Evolutionary conservation across 2,797 vertebrate genomes (phyloP).

Genomic region (Cetoscarus ocellatus): DNA sequence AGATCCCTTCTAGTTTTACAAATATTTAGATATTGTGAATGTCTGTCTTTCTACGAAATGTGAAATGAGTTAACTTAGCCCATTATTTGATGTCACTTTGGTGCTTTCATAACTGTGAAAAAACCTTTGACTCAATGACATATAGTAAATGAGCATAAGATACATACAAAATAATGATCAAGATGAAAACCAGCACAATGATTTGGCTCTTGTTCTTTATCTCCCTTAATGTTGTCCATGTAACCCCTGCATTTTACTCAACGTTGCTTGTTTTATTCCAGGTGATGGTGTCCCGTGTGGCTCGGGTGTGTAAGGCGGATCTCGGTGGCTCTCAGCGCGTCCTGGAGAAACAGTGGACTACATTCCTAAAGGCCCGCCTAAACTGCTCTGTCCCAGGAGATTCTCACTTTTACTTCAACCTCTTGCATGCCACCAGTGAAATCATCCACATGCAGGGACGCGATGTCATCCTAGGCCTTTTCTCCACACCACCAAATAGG

Average conservation of each 20-base stretch:
- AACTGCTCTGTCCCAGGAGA: slow-evolving; percentile 98
- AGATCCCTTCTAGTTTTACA: too few relatives aligned
- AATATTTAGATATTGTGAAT: too few relatives aligned
- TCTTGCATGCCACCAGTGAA: slow-evolving; percentile 92
- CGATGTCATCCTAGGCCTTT: slow-evolving; percentile 92
- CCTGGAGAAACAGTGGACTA: slow-evolving; percentile 98
- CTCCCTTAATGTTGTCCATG: neutral
- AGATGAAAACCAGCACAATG: neutral
- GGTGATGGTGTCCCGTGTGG: slow-evolving; percentile 97
- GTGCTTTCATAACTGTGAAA: too few relatives aligned
- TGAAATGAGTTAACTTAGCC: too few relatives aligned
- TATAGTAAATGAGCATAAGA: too few relatives aligned
- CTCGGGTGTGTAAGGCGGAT: slow-evolving; percentile 95
- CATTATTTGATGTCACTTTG: too few relatives aligned
- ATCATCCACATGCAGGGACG: slow-evolving; percentile 92
- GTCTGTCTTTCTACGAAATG: too few relatives aligned
- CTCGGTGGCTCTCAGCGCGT: slow-evolving; percentile 95
- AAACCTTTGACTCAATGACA: too few relatives aligned
- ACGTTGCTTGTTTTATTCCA: slow-evolving; percentile 48
- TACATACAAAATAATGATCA: too few relatives aligned
- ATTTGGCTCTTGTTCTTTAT: neutral
- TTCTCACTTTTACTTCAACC: slow-evolving; percentile 97
- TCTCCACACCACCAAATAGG: slow-evolving; percentile 97
- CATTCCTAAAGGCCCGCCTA: slow-evolving; percentile 96
- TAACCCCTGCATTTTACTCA: neutral